These are phyloP conservation scores for Lineus longissimus DNA, from an alignment of 1,140 invertebrate species.

Conservation along the genomic window DNA sequence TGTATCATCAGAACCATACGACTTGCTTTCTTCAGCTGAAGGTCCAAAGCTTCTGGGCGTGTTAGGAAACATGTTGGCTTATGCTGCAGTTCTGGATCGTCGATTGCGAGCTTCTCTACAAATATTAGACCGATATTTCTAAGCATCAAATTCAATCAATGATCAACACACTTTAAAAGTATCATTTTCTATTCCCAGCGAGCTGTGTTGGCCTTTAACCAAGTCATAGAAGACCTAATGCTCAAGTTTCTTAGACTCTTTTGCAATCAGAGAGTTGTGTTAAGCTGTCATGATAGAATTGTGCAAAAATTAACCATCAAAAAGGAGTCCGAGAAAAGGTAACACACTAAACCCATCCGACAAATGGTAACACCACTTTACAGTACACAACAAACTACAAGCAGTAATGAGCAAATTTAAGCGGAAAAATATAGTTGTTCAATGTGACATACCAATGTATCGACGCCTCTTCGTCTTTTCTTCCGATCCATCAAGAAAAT, in stretches of 20 bases:
- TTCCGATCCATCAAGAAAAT: conserved; percentile 3
- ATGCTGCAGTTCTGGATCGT: neutral
- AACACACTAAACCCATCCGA: no score
- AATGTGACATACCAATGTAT: neutral
- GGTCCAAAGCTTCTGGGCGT: neutral
- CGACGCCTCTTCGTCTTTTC: neutral
- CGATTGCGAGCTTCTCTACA: neutral
- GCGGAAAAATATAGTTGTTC: no score
- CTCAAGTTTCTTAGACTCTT: neutral
- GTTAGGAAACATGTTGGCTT: neutral
- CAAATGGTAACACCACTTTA: no score
- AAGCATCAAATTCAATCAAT: neutral
- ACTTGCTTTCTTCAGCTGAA: neutral
- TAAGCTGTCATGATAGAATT: neutral
- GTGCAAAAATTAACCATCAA: neutral
- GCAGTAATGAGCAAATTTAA: no score
- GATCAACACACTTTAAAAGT: neutral
- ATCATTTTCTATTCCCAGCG: neutral
- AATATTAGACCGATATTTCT: neutral
- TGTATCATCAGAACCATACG: neutral
- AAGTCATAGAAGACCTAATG: neutral
- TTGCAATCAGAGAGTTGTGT: neutral
- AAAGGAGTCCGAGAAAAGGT: neutral
- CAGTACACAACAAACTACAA: no score
- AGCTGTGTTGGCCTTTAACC: no score